Conservation (phyloP, 2,113 vertebrate genomes). For the Podarcis cretensis region DNA sequence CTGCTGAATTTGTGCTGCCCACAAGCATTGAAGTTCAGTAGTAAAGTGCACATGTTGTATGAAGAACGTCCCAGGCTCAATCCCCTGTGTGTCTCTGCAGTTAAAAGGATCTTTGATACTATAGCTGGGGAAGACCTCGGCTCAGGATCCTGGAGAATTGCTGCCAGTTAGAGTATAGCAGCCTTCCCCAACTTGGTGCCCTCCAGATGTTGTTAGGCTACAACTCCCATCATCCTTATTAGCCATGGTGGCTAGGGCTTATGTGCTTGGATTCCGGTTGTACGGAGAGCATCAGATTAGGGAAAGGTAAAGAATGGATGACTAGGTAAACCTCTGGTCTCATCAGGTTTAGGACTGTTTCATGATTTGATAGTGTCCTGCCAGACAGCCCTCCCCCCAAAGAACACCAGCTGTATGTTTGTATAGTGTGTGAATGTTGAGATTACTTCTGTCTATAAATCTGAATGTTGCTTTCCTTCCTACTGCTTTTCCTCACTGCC, state of each 20-base stretch:
- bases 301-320: no score
- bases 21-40: background rate
- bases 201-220: no score
- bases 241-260: no score
- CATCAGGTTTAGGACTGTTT: no score
- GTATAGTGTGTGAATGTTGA: background rate
- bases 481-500: background rate
- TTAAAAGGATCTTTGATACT: background rate
- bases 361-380: background rate
- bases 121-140: background rate
- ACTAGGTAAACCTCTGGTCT: background rate
- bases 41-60: no score
- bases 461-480: background rate
- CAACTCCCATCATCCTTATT: no score
- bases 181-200: no score
- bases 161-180: background rate
- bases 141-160: background rate
- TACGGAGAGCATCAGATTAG: no score
- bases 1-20: background rate
- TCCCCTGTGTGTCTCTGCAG: background rate
- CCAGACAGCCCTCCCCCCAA: background rate
- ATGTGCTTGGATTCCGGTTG: no score
- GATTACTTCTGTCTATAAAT: background rate
- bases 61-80: background rate
- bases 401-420: no score